A percentile compares a stretch with the other conserved stretches of the same genome.
phyloP scores from a whole-genome alignment of 2,113 vertebrate species.

The Lethenteron camtschaticum region DNA sequence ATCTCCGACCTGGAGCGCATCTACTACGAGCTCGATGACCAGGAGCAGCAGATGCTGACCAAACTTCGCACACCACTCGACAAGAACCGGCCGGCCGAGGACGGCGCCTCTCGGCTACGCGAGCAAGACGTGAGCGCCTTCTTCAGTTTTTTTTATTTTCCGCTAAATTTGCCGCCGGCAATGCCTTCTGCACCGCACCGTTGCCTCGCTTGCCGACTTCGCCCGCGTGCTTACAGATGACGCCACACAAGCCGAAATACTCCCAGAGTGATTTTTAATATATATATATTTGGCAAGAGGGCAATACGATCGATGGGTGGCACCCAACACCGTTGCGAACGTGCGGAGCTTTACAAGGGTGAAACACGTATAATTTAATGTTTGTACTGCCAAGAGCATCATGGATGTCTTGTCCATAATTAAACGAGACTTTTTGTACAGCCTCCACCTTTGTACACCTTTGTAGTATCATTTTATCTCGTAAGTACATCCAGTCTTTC shows the following conservation, averaged over 20 bases:
- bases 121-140: slow-evolving; percentile 40
- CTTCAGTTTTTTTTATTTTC: not conserved
- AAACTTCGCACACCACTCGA: slow-evolving; percentile 63
- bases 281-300: not conserved
- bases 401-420: too few relatives aligned
- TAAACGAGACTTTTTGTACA: too few relatives aligned
- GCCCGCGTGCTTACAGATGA: slow-evolving; percentile 5
- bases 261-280: not conserved
- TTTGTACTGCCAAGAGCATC: too few relatives aligned
- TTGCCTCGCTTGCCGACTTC: not conserved
- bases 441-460: too few relatives aligned
- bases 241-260: not conserved
- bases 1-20: slow-evolving; percentile 71
- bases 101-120: slow-evolving; percentile 53
- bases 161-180: not conserved
- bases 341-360: too few relatives aligned
- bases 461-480: too few relatives aligned
- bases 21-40: slow-evolving; percentile 46
- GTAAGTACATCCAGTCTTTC: too few relatives aligned
- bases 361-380: too few relatives aligned
- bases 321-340: too few relatives aligned
- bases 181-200: too few relatives aligned
- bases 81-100: slow-evolving; percentile 51
- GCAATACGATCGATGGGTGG: too few relatives aligned
- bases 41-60: slow-evolving; percentile 54